These are phyloP conservation scores for Zaprionus capensis DNA, from an alignment of 1,140 invertebrate genomes.

Conservation along the genomic window DNA sequence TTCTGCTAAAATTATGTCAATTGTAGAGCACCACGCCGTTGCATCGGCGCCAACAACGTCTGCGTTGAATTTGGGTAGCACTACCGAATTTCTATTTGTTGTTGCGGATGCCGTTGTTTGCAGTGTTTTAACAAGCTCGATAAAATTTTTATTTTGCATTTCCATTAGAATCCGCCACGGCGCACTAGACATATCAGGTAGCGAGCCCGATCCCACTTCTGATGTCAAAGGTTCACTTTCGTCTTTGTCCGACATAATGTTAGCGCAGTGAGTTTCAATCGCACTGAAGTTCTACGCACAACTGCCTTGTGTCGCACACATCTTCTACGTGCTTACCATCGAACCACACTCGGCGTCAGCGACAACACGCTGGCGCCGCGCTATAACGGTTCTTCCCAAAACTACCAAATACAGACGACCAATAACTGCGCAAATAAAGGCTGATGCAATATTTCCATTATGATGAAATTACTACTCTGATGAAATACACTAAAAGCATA, in stretches of 20 bases:
- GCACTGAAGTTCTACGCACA: neutral
- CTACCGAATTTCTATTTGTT: slow-evolving; percentile 9
- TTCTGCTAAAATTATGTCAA: neutral
- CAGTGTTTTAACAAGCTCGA: slow-evolving; percentile 5
- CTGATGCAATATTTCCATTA: slow-evolving; percentile 3
- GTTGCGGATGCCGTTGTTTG: slow-evolving; percentile 8
- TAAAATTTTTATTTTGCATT: slow-evolving; percentile 5
- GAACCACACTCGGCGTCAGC: slow-evolving; percentile 6
- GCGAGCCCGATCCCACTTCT: too few species aligned
- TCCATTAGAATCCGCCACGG: neutral
- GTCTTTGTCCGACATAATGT: neutral
- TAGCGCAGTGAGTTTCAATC: neutral
- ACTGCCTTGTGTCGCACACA: neutral
- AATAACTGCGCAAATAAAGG: neutral
- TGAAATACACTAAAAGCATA: neutral
- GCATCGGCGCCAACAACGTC: slow-evolving; percentile 33
- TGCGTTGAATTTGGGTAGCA: slow-evolving; percentile 41
- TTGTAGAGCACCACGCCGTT: slow-evolving; percentile 19
- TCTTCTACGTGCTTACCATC: neutral
- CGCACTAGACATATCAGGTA: too few species aligned
- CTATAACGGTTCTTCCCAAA: slow-evolving; percentile 5
- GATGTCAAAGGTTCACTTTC: neutral
- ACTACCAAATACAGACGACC: slow-evolving; percentile 1
- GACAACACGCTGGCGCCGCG: neutral
- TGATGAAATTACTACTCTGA: neutral